Percentiles rank a stretch among this genome's conserved stretches.
Conservation (phyloP, 2,113 vertebrate genomes). For the Semicossyphus pulcher region DNA sequence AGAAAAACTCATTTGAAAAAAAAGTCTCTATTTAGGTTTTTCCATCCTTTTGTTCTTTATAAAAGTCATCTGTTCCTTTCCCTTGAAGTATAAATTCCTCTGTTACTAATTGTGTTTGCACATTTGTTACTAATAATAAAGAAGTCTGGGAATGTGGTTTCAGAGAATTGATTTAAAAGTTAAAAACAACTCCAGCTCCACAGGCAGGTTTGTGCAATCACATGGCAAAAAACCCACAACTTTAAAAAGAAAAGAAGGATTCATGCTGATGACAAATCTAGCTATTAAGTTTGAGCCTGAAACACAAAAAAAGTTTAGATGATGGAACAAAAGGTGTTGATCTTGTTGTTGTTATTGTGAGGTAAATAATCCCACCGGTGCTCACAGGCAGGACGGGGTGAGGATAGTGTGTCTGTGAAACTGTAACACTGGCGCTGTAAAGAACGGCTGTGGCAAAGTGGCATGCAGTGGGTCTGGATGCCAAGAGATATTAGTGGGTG, state of each 20-base stretch:
- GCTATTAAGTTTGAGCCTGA: slow-evolving; percentile 19
- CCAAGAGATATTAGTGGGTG: slow-evolving; percentile 78
- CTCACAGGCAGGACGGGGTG: slow-evolving; percentile 35
- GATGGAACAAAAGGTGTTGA: slow-evolving; percentile 21
- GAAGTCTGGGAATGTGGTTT: background rate
- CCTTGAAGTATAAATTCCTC: background rate
- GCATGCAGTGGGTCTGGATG: slow-evolving; percentile 60
- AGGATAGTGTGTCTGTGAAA: slow-evolving; percentile 47
- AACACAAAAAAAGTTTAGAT: no score
- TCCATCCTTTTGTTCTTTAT: no score
- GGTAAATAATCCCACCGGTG: slow-evolving; percentile 48
- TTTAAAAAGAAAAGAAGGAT: slow-evolving; percentile 11
- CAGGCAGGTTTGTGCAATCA: slow-evolving; percentile 30
- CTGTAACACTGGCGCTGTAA: slow-evolving; percentile 42
- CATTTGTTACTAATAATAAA: background rate
- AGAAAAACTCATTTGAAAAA: no score
- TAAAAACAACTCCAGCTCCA: slow-evolving; percentile 26
- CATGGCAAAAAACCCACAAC: background rate
- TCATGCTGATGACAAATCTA: slow-evolving; percentile 13
- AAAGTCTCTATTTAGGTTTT: no score
- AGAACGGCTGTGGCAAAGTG: slow-evolving; percentile 52
- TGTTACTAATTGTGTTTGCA: background rate
- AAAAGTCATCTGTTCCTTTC: background rate
- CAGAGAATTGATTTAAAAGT: slow-evolving; percentile 22
- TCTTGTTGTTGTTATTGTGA: slow-evolving; percentile 18